Evolutionary conservation across 1,140 invertebrate genomes (phyloP), one percentile per base, ranked within the genome.

Genomic region (Diuraphis noxia): DNA sequence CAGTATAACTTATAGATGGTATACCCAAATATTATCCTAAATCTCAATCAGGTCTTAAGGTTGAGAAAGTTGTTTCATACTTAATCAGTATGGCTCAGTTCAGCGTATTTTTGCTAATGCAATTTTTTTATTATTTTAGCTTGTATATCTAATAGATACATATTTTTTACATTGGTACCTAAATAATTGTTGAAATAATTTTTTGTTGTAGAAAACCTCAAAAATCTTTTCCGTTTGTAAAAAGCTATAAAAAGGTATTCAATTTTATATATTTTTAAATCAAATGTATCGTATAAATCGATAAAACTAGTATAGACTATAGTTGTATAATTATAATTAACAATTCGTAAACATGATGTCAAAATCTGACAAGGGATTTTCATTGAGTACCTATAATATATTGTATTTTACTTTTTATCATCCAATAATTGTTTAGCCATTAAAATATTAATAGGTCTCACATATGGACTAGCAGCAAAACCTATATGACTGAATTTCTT

Each of bases 351-450:
- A n/a, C 1, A 72, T 6, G 30, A 17, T 63, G 56, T 63, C 30
- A 63, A 63, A n/a, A 63, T 63, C 56, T 23, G 13, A 63, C 13
- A n/a, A 6, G 30, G 4, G n/a, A n/a, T n/a, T n/a, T 63, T 63
- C 13, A 17, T n/a, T 63, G 5, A 72, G 25, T 72, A 56, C 8
- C 10, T 72, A 72, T 72, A n/a, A n/a, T 17, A 63, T n/a, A n/a
- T 63, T 17, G 17, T n/a, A n/a, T n/a, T n/a, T 36, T 34, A 38
- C 2, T 38, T 36, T 79, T 89, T 36, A n/a, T 46, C 77, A 34
- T 72, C 36, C 63, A 89, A 89, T 41, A 72, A 72, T 36, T 89
- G 19, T 34, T 85, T 89, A 52, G 19, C 88, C 34, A 89, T 77
- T 34, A 72, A 77, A 41, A 77, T 13, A 5, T 89, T 89, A 10